Base-by-base conservation (phyloP, 2,888 invertebrate species). In the Gymnosoma rotundatum region DNA sequence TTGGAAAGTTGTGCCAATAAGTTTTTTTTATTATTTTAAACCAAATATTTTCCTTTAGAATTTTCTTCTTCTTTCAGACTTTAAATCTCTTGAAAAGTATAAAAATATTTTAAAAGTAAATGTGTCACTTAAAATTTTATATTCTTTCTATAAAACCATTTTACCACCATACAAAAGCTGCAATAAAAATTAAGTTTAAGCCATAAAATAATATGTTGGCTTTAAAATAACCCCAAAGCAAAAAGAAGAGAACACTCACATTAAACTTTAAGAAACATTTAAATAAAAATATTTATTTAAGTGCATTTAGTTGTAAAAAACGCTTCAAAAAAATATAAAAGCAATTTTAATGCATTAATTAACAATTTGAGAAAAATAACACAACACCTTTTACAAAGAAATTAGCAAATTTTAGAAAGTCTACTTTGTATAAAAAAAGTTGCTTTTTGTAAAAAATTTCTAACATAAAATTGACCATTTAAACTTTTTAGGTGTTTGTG, bases 241-340 rank as follows among this genome's bases (percentile, higher is more conserved):
- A 20, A 1, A 9, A 18, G 50, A 1, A 1, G 1, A 18, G 20
- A 6, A 50, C 2, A 50, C 16, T 4, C 25, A 18, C 18, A 52
- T n/a, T 52, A 9, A 20, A 5, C 10, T 20, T 18, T 18, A 20
- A 20, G 8, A 8, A 4, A 18, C 18, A 20, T 18, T 14, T 52
- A 14, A 9, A 52, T 6, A 38, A 38, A 67, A 60, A 61, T 69
- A 45, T 69, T 78, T 61, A 25, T 61, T 69, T 69, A 60, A 78
- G 69, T 69, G 69, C 42, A 54, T 78, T 69, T 18, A 9, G 38
- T 1, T 78, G 76, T 76, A 67, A 32, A 60, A 67, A 66, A 67
- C 52, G n/a, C 16, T 50, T 38, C 16, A 7, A 42, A 38, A 32
- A 42, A 50, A 9, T 18, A 67, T 52, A 61, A 52, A 52, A 18